Base-by-base conservation (phyloP, 1,140 invertebrate species). In the Drosophila tani region DNA sequence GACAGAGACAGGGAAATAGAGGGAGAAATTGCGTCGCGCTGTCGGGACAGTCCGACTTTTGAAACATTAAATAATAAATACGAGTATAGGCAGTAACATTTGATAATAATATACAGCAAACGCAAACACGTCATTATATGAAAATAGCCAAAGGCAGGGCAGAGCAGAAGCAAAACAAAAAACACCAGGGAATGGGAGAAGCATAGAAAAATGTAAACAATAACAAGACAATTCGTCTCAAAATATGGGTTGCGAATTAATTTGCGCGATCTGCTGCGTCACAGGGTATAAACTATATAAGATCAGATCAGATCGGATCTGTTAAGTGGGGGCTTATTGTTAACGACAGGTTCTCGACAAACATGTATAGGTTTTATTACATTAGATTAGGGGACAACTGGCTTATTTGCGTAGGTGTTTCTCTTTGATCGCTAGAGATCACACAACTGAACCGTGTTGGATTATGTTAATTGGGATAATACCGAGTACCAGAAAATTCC, bases 201-300 rank as follows among this genome's bases (percentile, higher is more conserved):
- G 68, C 56, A 73, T 75, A 62, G 46, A 58, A 75, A 75, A 76
- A 58, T 69, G 57, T 78, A 78, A 78, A 78, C 57, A 78, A 78
- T 69, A 77, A 77, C 55, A 76, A 73, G 46, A 59, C 8, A 49
- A n/a, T 68, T 40, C 45, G 24, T 63, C 45, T 32, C 14, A 38
- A 24, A 43, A 51, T 43, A 46, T 60, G 19, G 29, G 55, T 55
- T 76, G 27, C n/a, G 51, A 51, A 40, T 46, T 47, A 24, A 68
- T 40, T 24, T 29, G 51, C 17, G 8, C 51, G 45, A 38, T 41
- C 29, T 38, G 40, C 64, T 68, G 69, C 69, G 69, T 71, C 69
- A 73, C 27, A 65, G 12, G 24, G 8, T 56, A 56, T 65, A 14
- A 14, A 45, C 56, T 62, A 43, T 45, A 35, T 43, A 63, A 24